Percentiles rank a stretch among this genome's conserved stretches.
phyloP scores from a whole-genome alignment of 2,797 vertebrate species.

The Macrochelys suwanniensis region DNA sequence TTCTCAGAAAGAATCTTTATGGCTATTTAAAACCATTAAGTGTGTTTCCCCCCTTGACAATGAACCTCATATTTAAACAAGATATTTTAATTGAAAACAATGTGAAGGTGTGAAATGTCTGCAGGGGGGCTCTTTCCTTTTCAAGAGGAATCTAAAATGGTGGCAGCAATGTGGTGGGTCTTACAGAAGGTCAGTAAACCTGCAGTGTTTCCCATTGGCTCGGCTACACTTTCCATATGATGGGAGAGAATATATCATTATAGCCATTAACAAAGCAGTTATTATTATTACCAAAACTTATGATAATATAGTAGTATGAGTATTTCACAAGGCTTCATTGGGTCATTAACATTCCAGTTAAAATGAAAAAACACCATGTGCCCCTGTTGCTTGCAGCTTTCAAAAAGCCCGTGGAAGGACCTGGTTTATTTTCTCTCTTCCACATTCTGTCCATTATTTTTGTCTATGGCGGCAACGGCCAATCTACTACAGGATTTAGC shows the following conservation, averaged over 20 bases:
- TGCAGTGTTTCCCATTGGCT: background rate
- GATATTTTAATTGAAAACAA: background rate
- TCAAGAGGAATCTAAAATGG: background rate
- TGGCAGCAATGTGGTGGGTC: background rate
- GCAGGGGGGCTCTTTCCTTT: background rate
- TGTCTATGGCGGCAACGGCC: background rate
- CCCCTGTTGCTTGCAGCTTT: background rate
- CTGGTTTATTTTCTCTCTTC: background rate
- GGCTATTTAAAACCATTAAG: background rate
- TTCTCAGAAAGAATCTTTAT: background rate
- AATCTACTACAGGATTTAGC: background rate
- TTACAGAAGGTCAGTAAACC: background rate
- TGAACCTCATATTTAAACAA: background rate
- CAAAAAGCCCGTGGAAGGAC: background rate
- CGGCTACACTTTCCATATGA: background rate
- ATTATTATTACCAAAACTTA: background rate
- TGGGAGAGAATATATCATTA: background rate
- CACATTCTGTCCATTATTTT: background rate
- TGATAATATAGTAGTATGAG: background rate
- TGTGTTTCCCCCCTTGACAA: background rate
- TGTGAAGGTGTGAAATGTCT: rapidly evolving
- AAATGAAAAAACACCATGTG: background rate
- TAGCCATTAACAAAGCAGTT: background rate
- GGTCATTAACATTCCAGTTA: background rate
- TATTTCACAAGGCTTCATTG: background rate